Base-by-base conservation (phyloP, 1,140 invertebrate species). In the Hylaeus volcanicus region DNA sequence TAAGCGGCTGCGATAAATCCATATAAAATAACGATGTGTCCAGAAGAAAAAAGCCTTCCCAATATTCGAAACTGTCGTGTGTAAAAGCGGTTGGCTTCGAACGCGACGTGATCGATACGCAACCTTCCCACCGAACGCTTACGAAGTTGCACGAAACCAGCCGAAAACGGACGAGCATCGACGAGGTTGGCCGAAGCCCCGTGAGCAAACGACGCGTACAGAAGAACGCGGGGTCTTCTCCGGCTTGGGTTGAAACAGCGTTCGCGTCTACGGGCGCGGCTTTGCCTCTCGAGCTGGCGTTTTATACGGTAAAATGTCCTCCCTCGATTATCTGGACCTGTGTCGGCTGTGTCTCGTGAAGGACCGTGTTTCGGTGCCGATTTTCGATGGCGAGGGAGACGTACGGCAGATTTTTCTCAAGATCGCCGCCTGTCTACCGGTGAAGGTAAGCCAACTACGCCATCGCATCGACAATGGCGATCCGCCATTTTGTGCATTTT, bases 321-420 rank as follows among this genome's bases (percentile, higher is more conserved):
- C 92, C 81, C 88, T 93, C 82, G 94, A 94, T 88, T 94, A 94
- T 83, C 89, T 94, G 89, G 92, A 94, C 80, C 87, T 95, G 89
- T 95, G 94, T 90, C 92, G 94, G 88, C 90, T 95, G 89, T 95
- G 94, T 91, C 94, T 95, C 89, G 94, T 94, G 78, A 95, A 95
- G 89, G 94, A 95, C 66, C 91, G 93, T 85, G 94, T 94, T 41
- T 94, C 94, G 79, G 91, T 94, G 79, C 93, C 94, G 69, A 95
- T 95, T 87, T 95, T 95, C 84, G 94, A 94, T 51, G 94, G 94
- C 79, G 93, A 94, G 76, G 94, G 93, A 60, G 94, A 95, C 85
- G 93, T 93, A 61, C 90, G 94, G 84, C 94, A 94, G 86, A 94
- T 95, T 82, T 95, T 94, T 84, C 90, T 94, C 76, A 95, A 95